These are phyloP conservation scores for Clavelina lepadiformis DNA, from an alignment of 23 tunicate species.

Conservation along the genomic window DNA sequence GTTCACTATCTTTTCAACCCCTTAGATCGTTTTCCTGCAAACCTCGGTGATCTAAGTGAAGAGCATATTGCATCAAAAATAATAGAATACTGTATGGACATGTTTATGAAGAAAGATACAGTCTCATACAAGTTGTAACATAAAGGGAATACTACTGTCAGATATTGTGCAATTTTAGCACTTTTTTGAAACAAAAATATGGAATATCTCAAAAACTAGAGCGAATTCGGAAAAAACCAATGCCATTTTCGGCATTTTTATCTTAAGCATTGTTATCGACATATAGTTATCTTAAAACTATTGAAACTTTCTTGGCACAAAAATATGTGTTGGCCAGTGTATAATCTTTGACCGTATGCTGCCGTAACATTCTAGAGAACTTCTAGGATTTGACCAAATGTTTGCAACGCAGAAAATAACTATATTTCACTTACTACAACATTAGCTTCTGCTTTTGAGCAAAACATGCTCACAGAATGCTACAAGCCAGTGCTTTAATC, in stretches of 20 bases:
- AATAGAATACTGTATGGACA: slow-evolving; percentile 8
- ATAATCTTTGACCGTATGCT: too few relatives aligned
- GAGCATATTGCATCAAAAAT: slow-evolving; percentile 3
- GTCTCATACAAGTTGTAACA: slow-evolving; percentile 3
- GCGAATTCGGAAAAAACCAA: background rate
- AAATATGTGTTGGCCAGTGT: slow-evolving; percentile 5
- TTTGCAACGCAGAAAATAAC: too few relatives aligned
- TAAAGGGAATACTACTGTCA: slow-evolving; percentile 7
- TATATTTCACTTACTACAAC: too few relatives aligned
- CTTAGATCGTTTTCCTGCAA: background rate
- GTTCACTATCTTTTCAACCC: slow-evolving; percentile 12
- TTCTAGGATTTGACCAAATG: too few relatives aligned
- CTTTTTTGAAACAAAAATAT: slow-evolving; percentile 14
- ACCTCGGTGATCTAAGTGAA: slow-evolving; percentile 1
- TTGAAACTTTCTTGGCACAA: slow-evolving; percentile 6
- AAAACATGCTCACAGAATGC: too few relatives aligned
- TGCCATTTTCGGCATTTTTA: too few relatives aligned
- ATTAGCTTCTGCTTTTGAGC: too few relatives aligned
- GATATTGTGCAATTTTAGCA: slow-evolving; percentile 5
- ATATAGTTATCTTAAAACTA: background rate
- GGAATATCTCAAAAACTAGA: slow-evolving; percentile 6
- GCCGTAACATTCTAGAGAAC: too few relatives aligned
- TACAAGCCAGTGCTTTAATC: too few relatives aligned
- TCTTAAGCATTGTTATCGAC: too few relatives aligned
- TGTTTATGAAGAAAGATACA: slow-evolving; percentile 1